Conservation (phyloP, 2,113 vertebrate genomes). For the sheep (Ovis aries) region ARS-UI_Ramb_v3.0 NC_056066.1:60045001-60045500, state of each 20-base stretch:
- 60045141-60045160: not conserved
- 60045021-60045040: constrained; percentile 39
- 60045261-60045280: constrained; percentile 31
- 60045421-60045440: constrained; percentile 38
- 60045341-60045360: not conserved
- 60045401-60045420: not conserved
- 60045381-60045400: not conserved
- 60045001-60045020: constrained; percentile 49
- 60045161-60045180: not conserved
- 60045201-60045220: not conserved
- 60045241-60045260: not conserved
- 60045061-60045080: constrained; percentile 74
- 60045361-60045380: not conserved
- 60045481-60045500: constrained; percentile 24
- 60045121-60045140: not conserved
- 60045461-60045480: constrained; percentile 5
- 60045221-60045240: not conserved
- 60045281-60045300: constrained; percentile 25
- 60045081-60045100: constrained; percentile 55
- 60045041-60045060: constrained; percentile 6
- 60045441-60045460: constrained; percentile 29
- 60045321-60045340: not conserved
- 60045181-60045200: not conserved
- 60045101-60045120: not conserved
- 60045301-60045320: constrained; percentile 7